phyloP scores from a whole-genome alignment of 2,797 vertebrate genomes.

The Semaprochilodus insignis region DNA sequence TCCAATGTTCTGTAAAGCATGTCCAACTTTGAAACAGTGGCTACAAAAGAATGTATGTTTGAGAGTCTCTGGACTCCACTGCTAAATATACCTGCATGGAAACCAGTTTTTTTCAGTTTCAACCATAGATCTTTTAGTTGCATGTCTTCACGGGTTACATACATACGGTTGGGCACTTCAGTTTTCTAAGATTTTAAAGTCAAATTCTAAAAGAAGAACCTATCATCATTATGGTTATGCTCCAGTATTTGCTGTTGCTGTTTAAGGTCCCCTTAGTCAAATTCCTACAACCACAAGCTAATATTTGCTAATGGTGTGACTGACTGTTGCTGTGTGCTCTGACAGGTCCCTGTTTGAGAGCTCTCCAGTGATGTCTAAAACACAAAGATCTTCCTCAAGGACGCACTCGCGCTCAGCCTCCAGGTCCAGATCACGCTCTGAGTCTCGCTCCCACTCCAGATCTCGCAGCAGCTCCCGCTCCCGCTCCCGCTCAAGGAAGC shows the following conservation, averaged over 20 bases:
- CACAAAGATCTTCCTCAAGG: conserved; percentile 89
- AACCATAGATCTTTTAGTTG: neutral
- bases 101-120: neutral
- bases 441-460: conserved; percentile 87
- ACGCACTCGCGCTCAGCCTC: conserved; percentile 91
- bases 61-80: neutral
- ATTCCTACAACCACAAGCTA: neutral
- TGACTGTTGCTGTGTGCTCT: conserved; percentile 29
- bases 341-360: conserved; percentile 53
- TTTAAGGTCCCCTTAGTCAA: neutral
- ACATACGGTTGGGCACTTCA: neutral
- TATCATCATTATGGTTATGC: neutral
- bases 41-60: neutral
- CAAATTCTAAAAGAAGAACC: neutral
- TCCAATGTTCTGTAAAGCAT: neutral
- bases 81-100: neutral
- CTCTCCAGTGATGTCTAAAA: conserved; percentile 89
- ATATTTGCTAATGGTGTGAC: neutral
- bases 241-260: neutral
- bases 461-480: conserved; percentile 87
- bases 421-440: conserved; percentile 86
- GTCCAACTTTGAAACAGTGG: neutral
- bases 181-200: neutral
- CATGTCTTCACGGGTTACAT: neutral
- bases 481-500: conserved; percentile 88